These are phyloP conservation scores for Macrotus californicus DNA, from an alignment of 2,113 vertebrate genomes.

Conservation along the genomic window DNA sequence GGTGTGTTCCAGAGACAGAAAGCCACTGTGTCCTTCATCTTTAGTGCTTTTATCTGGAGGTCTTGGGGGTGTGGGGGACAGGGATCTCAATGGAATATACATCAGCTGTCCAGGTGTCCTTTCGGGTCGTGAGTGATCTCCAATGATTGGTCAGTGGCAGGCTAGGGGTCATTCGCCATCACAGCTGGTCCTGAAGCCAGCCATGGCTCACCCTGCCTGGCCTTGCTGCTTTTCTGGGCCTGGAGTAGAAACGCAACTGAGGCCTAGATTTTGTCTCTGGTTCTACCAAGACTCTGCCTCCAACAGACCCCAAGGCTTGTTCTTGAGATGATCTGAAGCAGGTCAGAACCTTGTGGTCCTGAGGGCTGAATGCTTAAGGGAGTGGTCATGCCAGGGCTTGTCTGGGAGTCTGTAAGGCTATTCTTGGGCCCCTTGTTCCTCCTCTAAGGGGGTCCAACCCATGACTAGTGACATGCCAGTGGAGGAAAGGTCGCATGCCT, in stretches of 20 bases:
- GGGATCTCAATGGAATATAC: background rate
- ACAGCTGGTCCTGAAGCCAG: background rate
- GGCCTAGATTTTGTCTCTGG: background rate
- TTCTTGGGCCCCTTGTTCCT: no score
- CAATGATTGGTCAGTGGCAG: background rate
- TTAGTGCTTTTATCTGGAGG: background rate
- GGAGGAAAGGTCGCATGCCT: no score
- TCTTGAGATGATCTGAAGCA: background rate
- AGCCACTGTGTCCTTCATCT: background rate
- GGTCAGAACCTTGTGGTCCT: no score
- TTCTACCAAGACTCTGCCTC: background rate
- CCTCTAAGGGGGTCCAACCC: no score
- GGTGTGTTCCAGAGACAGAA: background rate
- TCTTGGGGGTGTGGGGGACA: no score
- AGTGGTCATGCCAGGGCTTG: no score
- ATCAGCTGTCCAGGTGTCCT: background rate
- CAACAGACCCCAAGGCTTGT: background rate
- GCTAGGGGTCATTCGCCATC: background rate
- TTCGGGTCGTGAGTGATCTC: background rate
- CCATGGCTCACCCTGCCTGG: background rate
- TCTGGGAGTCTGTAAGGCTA: no score
- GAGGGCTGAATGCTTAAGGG: no score
- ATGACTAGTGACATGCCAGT: no score
- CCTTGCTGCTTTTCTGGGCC: no score
- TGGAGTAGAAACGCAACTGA: background rate